Evolutionary conservation across 2,113 vertebrate species (phyloP).

Genomic region (Pygoscelis adeliae): DNA sequence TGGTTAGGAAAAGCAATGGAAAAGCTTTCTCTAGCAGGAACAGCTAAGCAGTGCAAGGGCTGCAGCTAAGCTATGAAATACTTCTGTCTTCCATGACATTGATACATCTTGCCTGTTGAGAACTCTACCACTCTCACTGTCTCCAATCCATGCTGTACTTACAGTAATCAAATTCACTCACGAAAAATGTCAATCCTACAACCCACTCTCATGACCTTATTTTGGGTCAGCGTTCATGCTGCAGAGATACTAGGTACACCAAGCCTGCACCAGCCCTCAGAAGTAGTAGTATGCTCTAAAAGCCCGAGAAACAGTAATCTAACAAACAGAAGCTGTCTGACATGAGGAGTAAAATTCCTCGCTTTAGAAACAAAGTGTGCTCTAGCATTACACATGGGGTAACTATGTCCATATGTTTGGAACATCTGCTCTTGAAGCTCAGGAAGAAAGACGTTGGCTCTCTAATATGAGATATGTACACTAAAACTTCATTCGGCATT

Average conservation of each 20-base stretch:
- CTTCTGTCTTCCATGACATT: not conserved
- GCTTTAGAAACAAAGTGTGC: not conserved
- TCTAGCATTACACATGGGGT: not conserved
- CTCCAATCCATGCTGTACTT: not conserved
- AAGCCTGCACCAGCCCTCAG: not conserved
- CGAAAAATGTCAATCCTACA: not conserved
- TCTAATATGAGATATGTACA: not conserved
- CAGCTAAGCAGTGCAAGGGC: not conserved
- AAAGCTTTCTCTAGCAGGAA: not conserved
- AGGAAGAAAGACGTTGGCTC: not conserved
- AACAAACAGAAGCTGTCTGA: not conserved
- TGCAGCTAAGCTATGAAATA: not conserved
- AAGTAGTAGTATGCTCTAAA: not conserved
- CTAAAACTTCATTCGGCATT: not conserved
- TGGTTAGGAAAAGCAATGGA: not conserved
- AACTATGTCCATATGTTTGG: not conserved
- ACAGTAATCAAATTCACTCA: not conserved
- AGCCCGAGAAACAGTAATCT: not conserved
- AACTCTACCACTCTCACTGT: not conserved
- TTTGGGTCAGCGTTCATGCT: not conserved
- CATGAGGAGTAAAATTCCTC: not conserved
- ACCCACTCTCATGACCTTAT: not conserved
- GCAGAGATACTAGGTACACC: not conserved
- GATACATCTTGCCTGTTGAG: not conserved
- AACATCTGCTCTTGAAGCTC: not conserved